Evolutionary conservation across 2,888 invertebrate genomes (phyloP), one percentile per base, ranked within the genome.

Genomic region (Amphipyra berbera): DNA sequence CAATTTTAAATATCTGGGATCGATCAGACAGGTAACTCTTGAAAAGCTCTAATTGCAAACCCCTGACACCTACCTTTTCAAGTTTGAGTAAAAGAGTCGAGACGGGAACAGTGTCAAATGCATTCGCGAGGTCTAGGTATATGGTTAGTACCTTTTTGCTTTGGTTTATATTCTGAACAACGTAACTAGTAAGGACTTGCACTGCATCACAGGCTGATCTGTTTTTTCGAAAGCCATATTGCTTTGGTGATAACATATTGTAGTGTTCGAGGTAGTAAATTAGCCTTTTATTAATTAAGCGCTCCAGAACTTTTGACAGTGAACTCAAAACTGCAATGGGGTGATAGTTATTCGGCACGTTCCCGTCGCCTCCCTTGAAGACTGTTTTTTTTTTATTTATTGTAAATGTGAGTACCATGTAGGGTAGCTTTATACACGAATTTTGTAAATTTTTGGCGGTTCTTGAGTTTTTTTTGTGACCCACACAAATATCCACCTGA

Each of bases 361-460:
- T 58, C 30, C 50, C 50, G 14, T 58, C 50, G 1, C 50, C 58
- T 5, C 50, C 50, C 44, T 53, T 53, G 42, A 58, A 58, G 21
- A 58, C n/a, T n/a, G n/a, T n/a, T n/a, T n/a, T n/a, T n/a, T n/a
- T n/a, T n/a, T n/a, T n/a, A n/a, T n/a, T n/a, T n/a, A n/a, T n/a
- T n/a, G n/a, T n/a, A n/a, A n/a, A n/a, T n/a, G n/a, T n/a, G n/a
- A n/a, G n/a, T n/a, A n/a, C n/a, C n/a, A n/a, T n/a, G n/a, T n/a
- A n/a, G n/a, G n/a, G n/a, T n/a, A n/a, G n/a, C n/a, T n/a, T n/a
- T n/a, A n/a, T n/a, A n/a, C n/a, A n/a, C n/a, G n/a, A n/a, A n/a
- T n/a, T n/a, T n/a, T n/a, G n/a, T n/a, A n/a, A n/a, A n/a, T n/a
- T n/a, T n/a, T n/a, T n/a, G n/a, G n/a, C n/a, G n/a, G n/a, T n/a